Base-by-base conservation (phyloP, 1,140 invertebrate species). In the Lanistes nyassanus region DNA sequence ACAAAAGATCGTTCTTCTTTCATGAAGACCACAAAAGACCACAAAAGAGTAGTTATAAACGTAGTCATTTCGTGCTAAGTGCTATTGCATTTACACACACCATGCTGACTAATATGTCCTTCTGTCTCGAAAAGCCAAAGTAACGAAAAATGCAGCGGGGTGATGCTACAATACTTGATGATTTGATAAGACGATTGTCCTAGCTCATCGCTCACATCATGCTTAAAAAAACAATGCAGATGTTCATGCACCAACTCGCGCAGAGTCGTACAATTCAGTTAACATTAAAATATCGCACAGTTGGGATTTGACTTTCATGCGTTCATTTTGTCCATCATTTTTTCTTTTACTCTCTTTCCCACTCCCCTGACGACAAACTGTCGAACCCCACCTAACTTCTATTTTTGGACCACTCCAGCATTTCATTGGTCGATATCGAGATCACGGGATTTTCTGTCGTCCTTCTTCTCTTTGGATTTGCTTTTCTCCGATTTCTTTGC, bases 391-490 rank as follows among this genome's bases (percentile, higher is more conserved):
- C 13, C 23, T 13, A 42, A 19, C 39, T n/a, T 42, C n/a, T 19
- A 42, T 0, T 3, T 16, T 19, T 67, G 65, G n/a, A 39, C 29
- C 37, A 37, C 19, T 31, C 62, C 29, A 26, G 36, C 7, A 39
- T 36, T 34, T 72, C 55, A 72, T 58, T 72, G 55, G 31, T 37
- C 42, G 56, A 53, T 3, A 42, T 42, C 36, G 5, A 55, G 23
- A 16, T 72, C 70, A 0, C 70, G 34, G 39, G 70, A 56, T 58
- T 72, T 72, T 0, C 70, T 13, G 13, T 5, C 53, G 9, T 4
- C 6, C 23, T 56, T 70, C 68, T 70, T 70, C 2, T 70, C 68
- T 37, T 70, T 70, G 29, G 3, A 26, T 26, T 72, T 56, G 1
- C 11, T 0, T 26, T 36, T 42, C 9, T 58, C 36, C 34, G 23